Evolutionary conservation across 2,888 invertebrate genomes (phyloP).

Genomic region (Disparrhopalites patrizii): DNA sequence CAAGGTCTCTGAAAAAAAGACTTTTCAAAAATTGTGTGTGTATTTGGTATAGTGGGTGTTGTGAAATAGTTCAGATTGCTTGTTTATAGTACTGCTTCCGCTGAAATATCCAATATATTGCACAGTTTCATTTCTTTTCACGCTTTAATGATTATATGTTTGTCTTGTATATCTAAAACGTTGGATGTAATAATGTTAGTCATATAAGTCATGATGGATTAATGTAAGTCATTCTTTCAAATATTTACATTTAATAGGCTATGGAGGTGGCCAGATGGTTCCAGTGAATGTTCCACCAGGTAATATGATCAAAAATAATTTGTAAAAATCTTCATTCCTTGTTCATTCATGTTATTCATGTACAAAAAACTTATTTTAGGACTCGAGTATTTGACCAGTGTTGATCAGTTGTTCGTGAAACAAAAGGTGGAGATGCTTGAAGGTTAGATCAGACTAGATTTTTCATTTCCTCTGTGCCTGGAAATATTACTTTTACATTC

Average conservation of each 20-base stretch:
- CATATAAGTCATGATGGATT: too few relatives aligned
- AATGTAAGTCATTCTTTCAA: too few relatives aligned
- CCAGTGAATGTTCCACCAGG: slow-evolving; percentile 21
- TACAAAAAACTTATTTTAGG: too few relatives aligned
- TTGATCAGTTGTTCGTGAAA: slow-evolving; percentile 76
- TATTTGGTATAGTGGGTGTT: background rate
- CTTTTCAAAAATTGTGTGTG: background rate
- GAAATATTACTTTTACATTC: background rate
- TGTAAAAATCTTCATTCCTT: background rate
- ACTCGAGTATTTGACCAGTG: slow-evolving; percentile 82
- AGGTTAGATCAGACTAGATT: slow-evolving; percentile 56
- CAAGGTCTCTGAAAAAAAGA: slow-evolving; percentile 14
- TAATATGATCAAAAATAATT: background rate
- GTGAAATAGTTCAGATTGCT: too few relatives aligned
- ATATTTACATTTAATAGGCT: too few relatives aligned
- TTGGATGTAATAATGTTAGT: background rate
- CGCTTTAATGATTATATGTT: too few relatives aligned
- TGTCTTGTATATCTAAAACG: too few relatives aligned
- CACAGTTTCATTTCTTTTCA: too few relatives aligned
- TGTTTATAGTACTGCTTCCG: too few relatives aligned
- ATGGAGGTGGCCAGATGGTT: background rate
- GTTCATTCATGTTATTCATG: background rate
- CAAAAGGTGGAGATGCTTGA: slow-evolving; percentile 75
- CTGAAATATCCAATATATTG: too few relatives aligned
- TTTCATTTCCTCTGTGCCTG: background rate